Conservation (phyloP, 2,113 vertebrate genomes). For the Piaya cayana region DNA sequence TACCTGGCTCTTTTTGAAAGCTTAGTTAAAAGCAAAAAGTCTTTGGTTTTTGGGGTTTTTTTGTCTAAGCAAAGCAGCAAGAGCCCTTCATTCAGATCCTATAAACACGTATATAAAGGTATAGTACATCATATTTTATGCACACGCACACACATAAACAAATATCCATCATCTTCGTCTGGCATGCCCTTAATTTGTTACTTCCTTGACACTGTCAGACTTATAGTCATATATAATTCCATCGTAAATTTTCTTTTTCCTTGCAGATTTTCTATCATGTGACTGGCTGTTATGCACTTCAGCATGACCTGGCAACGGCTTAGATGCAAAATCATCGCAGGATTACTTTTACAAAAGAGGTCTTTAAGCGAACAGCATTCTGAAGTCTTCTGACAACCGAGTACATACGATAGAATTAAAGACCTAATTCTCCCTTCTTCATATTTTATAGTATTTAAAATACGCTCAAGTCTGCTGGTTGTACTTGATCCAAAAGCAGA, state of each 20-base stretch:
- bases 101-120: not conserved
- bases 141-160: not conserved
- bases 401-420: slow-evolving; percentile 37
- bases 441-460: slow-evolving; percentile 44
- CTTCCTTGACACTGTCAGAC: slow-evolving; percentile 26
- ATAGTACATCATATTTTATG: not conserved
- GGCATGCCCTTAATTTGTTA: slow-evolving; percentile 36
- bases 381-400: slow-evolving; percentile 4
- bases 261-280: slow-evolving; percentile 93
- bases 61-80: not conserved
- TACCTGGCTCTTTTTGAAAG: not conserved
- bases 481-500: slow-evolving; percentile 31
- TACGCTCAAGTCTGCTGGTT: slow-evolving; percentile 21
- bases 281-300: slow-evolving; percentile 87
- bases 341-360: slow-evolving; percentile 11
- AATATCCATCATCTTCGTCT: slow-evolving; percentile 1
- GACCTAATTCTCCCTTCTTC: slow-evolving; percentile 1
- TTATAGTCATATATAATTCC: slow-evolving; percentile 18
- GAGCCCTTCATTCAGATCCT: not conserved
- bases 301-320: slow-evolving; percentile 89
- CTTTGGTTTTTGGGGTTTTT: not conserved
- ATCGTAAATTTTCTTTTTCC: slow-evolving; percentile 38
- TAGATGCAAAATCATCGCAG: slow-evolving; percentile 66
- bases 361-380: slow-evolving; percentile 30
- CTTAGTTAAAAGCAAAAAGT: not conserved